A percentile compares a stretch with the other conserved stretches of the same genome.
Conservation (phyloP, 2,113 vertebrate genomes). For the Fukomys damarensis region DNA sequence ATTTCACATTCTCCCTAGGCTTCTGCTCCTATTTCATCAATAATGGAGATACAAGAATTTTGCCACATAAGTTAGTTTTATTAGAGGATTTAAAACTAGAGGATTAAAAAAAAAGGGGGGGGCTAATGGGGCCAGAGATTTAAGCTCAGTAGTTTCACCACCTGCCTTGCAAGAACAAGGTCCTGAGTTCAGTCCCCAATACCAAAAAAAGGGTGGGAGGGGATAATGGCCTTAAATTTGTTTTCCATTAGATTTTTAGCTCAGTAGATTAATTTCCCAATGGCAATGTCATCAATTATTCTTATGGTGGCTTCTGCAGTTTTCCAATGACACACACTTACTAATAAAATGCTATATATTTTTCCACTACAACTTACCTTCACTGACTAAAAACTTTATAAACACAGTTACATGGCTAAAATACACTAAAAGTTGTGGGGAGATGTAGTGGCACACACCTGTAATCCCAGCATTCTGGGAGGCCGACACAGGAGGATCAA, state of each 20-base stretch:
- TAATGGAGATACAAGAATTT: neutral
- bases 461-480: neutral
- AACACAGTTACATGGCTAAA: slow-evolving; percentile 19
- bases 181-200: no score
- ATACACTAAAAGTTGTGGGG: neutral
- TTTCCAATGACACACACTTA: neutral
- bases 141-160: neutral
- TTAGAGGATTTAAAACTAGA: neutral
- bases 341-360: neutral
- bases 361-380: neutral
- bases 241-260: neutral
- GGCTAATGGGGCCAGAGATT: no score
- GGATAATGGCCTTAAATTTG: neutral
- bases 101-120: neutral
- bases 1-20: neutral
- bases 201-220: no score
- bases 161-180: no score
- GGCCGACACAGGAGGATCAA: neutral
- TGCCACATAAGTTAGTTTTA: neutral
- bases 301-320: neutral
- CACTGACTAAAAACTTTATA: neutral
- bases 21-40: neutral
- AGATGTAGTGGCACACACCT: neutral
- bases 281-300: neutral
- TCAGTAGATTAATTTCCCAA: neutral